phyloP scores from a whole-genome alignment of 37 sponge, comb jelly and placozoan species.

The Oscarella lobularis region DNA sequence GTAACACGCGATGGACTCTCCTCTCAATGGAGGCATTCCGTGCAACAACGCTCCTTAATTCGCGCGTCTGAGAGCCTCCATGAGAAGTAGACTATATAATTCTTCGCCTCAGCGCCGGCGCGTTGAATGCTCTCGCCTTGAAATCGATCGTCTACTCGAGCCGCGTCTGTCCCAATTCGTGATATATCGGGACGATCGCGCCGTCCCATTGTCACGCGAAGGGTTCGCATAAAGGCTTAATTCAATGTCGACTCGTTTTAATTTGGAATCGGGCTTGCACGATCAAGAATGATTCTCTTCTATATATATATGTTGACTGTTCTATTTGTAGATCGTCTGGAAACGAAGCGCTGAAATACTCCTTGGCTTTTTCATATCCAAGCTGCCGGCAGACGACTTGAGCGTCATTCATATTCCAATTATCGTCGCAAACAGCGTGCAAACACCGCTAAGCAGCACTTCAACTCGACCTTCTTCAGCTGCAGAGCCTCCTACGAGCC shows the following conservation, averaged over 20 bases:
- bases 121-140: constrained; percentile 56
- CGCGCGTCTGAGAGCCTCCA: constrained; percentile 32
- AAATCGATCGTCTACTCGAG: constrained; percentile 29
- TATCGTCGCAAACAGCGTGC: too few relatives aligned
- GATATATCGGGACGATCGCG: constrained; percentile 75
- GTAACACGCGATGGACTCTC: background rate
- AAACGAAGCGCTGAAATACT: too few relatives aligned
- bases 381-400: too few relatives aligned
- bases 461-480: too few relatives aligned
- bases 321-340: too few relatives aligned
- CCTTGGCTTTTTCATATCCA: too few relatives aligned
- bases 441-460: too few relatives aligned
- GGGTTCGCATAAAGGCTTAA: constrained; percentile 65
- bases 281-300: constrained; percentile 31
- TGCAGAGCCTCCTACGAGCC: too few relatives aligned
- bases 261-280: constrained; percentile 63
- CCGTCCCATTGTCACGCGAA: constrained; percentile 68
- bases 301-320: too few relatives aligned
- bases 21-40: constrained; percentile 66
- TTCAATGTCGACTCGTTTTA: constrained; percentile 37
- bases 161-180: constrained; percentile 50
- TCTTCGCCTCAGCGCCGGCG: constrained; percentile 55
- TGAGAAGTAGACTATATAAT: too few relatives aligned
- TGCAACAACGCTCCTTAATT: constrained; percentile 36
- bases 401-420: too few relatives aligned